phyloP scores from a whole-genome alignment of 2,113 vertebrate species.

The Pseudonaja textilis region DNA sequence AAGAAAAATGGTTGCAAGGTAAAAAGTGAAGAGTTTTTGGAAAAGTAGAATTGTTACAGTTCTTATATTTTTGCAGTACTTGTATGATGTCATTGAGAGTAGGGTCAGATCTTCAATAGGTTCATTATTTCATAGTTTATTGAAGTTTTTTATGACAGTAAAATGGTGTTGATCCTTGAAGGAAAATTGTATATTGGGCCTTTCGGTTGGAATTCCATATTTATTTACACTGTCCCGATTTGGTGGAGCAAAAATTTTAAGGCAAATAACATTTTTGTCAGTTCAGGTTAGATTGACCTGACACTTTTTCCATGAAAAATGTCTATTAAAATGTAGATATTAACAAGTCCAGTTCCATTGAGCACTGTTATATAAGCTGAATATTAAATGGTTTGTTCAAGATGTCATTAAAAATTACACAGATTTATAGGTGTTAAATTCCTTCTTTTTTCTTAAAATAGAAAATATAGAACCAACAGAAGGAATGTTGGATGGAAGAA shows the following conservation, averaged over 20 bases:
- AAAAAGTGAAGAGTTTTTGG: not conserved
- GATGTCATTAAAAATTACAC: not conserved
- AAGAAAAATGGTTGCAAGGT: not conserved
- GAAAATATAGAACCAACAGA: not conserved
- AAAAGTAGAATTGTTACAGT: not conserved
- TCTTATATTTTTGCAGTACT: constrained; percentile 22
- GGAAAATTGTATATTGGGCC: not conserved
- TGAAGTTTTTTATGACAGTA: not conserved
- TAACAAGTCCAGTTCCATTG: not conserved
- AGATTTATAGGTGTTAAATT: not conserved
- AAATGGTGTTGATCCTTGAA: not conserved
- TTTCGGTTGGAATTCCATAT: not conserved
- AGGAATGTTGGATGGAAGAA: not conserved
- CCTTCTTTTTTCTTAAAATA: not conserved
- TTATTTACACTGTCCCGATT: not conserved
- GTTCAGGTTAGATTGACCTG: not conserved
- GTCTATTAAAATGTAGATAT: fast-evolving
- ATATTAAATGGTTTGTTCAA: not conserved
- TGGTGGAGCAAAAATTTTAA: not conserved
- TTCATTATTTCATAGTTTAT: not conserved
- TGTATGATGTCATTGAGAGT: constrained; percentile 7
- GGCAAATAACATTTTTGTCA: not conserved
- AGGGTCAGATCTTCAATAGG: not conserved
- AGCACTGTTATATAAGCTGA: not conserved
- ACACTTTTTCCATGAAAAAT: not conserved